Conservation (phyloP, 2,888 invertebrate genomes). For the Eubasilissa splendida region DNA sequence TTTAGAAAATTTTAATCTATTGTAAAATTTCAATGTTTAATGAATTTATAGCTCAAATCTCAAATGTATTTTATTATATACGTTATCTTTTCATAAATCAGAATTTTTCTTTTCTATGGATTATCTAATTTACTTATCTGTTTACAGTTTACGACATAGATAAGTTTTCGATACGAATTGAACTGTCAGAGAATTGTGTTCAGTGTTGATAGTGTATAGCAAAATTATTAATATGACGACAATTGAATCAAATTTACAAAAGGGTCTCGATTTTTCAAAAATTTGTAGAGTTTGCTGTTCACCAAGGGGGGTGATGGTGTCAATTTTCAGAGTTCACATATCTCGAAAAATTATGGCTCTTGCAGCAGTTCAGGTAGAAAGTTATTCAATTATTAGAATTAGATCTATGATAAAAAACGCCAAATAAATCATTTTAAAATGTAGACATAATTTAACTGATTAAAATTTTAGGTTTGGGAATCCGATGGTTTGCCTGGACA, state of each 20-base stretch:
- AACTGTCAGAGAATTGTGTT: conserved; percentile 11
- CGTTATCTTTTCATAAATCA: too few species aligned
- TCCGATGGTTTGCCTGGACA: conserved; percentile 54
- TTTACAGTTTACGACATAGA: not conserved
- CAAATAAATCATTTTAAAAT: not conserved
- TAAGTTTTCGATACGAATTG: not conserved
- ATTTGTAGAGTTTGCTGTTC: conserved; percentile 51
- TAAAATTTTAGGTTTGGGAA: conserved; percentile 52
- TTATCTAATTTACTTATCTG: not conserved
- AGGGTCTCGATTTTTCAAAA: conserved; percentile 46
- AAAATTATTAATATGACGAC: conserved; percentile 36
- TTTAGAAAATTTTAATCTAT: too few species aligned
- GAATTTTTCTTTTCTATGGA: too few species aligned
- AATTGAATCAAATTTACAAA: conserved; percentile 16
- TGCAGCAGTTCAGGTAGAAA: conserved; percentile 52
- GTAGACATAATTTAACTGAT: not conserved
- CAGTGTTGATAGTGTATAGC: not conserved
- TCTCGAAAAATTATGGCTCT: conserved; percentile 56
- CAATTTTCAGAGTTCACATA: conserved; percentile 56
- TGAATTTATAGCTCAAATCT: too few species aligned
- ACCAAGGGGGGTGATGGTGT: conserved; percentile 46
- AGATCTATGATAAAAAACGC: too few species aligned
- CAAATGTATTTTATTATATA: too few species aligned
- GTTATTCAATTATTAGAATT: conserved; percentile 2
- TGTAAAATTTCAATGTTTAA: too few species aligned